These are phyloP conservation scores for Dicranocentrus wangi DNA, from an alignment of 2,888 invertebrate species.

Conservation along the genomic window DNA sequence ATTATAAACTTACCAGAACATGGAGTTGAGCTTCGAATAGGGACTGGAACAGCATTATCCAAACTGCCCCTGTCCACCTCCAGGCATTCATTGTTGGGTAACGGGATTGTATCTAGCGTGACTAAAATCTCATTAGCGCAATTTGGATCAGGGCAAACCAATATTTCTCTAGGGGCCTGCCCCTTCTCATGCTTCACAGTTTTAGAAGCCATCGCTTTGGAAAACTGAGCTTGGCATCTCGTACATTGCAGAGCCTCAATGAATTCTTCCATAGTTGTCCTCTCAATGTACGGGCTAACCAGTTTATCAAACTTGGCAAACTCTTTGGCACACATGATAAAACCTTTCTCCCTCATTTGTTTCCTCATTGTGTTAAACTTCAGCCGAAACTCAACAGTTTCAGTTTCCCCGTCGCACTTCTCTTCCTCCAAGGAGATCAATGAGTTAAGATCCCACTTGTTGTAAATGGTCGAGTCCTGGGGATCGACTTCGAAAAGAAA, in stretches of 20 bases:
- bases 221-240: constrained; percentile 71
- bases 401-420: constrained; percentile 68
- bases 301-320: constrained; percentile 68
- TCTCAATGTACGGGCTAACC: constrained; percentile 69
- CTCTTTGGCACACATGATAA: constrained; percentile 70
- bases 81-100: constrained; percentile 71
- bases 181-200: constrained; percentile 67
- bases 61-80: constrained; percentile 62
- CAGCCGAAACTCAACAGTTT: constrained; percentile 70
- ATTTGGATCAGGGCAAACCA: constrained; percentile 70
- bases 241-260: constrained; percentile 72
- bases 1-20: constrained; percentile 65
- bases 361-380: constrained; percentile 71
- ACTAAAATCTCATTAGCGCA: constrained; percentile 70
- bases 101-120: constrained; percentile 66
- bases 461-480: constrained; percentile 56
- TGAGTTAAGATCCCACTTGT: constrained; percentile 71
- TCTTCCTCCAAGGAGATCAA: constrained; percentile 68
- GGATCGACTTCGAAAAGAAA: constrained; percentile 71
- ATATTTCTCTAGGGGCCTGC: constrained; percentile 63
- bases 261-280: constrained; percentile 70
- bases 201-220: constrained; percentile 61
- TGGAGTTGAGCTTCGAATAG: constrained; percentile 67
- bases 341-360: constrained; percentile 68
- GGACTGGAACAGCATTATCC: constrained; percentile 47